Evolutionary conservation across 2,797 vertebrate genomes (phyloP), one percentile per base, ranked within the genome.

Genomic region (Manis crassicaudata): DNA sequence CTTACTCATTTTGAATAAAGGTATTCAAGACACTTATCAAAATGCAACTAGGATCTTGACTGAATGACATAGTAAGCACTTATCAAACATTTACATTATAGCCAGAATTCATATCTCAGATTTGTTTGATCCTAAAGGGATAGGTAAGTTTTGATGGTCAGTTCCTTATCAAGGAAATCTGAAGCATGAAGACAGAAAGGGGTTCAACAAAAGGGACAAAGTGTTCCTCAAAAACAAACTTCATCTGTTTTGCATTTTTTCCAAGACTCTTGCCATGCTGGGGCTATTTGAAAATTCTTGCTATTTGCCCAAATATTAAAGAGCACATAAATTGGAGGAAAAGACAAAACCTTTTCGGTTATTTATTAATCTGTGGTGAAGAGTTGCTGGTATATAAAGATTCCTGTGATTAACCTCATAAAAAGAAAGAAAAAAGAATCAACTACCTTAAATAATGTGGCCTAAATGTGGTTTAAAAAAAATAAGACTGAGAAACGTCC

Each of bases 41-140:
- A 95, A 94, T 92, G 46, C 54, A 94, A 58, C 40, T 91, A 91
- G 72, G 84, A 77, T 92, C 94, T 91, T 95, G 75, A 93, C 88
- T 84, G 88, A 88, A 91, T n/a, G 84, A 75, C 84, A 95, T 77
- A 88, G 70, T 90, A 92, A 96, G 37, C 56, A 63, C 46, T 96
- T 92, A 94, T 92, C 80, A 93, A 81, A 84, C 76, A 82, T 96
- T 96, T 90, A 80, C 46, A 60, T 79, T 96, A 81, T 84, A 88
- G 50, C 79, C 91, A 92, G 92, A 92, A 90, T 87, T 97, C 5
- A 17, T 94, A 92, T 95, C 83, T 93, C 86, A 94, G 85, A 95
- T 96, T 95, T 97, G 67, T 88, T 95, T 87, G 83, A 94, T 50
- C 58, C 86, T 92, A 83, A 95, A 60, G 40, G 32, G 82, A 46